These are phyloP conservation scores for Caenorhabditis briggsae DNA, from an alignment of 1,140 invertebrate species.

Conservation along the genomic window DNA sequence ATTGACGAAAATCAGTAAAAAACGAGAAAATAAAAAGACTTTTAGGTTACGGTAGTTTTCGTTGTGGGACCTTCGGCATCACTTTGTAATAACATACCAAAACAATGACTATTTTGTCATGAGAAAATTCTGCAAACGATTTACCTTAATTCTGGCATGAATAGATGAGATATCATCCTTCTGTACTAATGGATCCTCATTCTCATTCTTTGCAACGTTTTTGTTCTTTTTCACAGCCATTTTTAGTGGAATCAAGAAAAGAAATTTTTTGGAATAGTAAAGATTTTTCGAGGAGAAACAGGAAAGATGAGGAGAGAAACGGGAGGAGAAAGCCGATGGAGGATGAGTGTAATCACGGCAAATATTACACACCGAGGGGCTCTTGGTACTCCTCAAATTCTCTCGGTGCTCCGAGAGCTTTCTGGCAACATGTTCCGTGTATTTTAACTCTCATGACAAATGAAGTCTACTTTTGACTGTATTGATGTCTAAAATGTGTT, in stretches of 20 bases:
- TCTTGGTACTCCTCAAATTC: slow-evolving; percentile 3
- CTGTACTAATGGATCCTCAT: slow-evolving; percentile 36
- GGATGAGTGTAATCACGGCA: slow-evolving; percentile 50
- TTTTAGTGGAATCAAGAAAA: background rate
- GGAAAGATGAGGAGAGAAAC: background rate
- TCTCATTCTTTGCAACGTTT: background rate
- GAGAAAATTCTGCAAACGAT: background rate
- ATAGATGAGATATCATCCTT: slow-evolving; percentile 59
- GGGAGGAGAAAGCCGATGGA: background rate
- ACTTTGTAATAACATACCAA: too few relatives aligned
- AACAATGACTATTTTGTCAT: too few relatives aligned
- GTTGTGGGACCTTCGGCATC: too few relatives aligned
- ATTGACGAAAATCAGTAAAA: too few relatives aligned
- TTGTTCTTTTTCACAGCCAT: slow-evolving; percentile 49
- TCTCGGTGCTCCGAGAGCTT: background rate
- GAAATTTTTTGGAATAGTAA: background rate
- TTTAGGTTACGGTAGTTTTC: too few relatives aligned
- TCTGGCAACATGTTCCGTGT: background rate
- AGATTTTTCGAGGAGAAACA: slow-evolving; percentile 31
- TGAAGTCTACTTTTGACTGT: too few relatives aligned
- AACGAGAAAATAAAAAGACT: too few relatives aligned
- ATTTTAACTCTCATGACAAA: background rate
- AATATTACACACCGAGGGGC: slow-evolving; percentile 34
- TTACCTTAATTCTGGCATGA: slow-evolving; percentile 61
- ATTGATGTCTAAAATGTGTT: too few relatives aligned